Evolutionary conservation across 2,113 vertebrate species (phyloP).

Genomic region (Dasypus novemcinctus): DNA sequence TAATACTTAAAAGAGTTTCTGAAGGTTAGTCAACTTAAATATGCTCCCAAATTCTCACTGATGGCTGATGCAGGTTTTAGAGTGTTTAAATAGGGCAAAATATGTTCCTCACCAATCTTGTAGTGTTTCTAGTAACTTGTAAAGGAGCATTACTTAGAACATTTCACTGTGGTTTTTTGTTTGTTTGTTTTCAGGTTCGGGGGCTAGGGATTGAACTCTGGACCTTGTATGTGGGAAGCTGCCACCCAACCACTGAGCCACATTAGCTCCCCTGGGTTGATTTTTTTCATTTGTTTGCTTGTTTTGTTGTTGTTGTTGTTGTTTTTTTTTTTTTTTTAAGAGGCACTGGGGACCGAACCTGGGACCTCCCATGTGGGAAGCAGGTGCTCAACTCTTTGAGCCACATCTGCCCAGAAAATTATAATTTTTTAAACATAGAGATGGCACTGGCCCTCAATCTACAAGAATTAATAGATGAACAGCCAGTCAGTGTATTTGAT

Average conservation of each 20-base stretch:
- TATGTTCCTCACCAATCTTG: background rate
- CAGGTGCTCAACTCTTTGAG: too few relatives aligned
- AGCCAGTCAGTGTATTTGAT: background rate
- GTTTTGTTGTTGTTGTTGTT: too few relatives aligned
- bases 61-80: background rate
- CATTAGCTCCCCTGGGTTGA: too few relatives aligned
- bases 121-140: background rate
- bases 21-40: conserved; percentile 50
- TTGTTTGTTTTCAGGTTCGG: too few relatives aligned
- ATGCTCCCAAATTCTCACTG: background rate
- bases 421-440: background rate
- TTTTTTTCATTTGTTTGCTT: too few relatives aligned
- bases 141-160: background rate
- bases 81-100: background rate
- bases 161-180: conserved; percentile 5
- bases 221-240: too few relatives aligned
- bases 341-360: too few relatives aligned
- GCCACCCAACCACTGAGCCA: too few relatives aligned
- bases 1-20: conserved; percentile 56
- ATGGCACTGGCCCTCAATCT: background rate
- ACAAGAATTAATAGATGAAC: background rate
- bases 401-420: too few relatives aligned
- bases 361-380: too few relatives aligned
- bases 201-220: too few relatives aligned
- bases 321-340: too few relatives aligned